Base-by-base conservation (phyloP, 2,797 vertebrate genomes). In the Esox masquinongy region DNA sequence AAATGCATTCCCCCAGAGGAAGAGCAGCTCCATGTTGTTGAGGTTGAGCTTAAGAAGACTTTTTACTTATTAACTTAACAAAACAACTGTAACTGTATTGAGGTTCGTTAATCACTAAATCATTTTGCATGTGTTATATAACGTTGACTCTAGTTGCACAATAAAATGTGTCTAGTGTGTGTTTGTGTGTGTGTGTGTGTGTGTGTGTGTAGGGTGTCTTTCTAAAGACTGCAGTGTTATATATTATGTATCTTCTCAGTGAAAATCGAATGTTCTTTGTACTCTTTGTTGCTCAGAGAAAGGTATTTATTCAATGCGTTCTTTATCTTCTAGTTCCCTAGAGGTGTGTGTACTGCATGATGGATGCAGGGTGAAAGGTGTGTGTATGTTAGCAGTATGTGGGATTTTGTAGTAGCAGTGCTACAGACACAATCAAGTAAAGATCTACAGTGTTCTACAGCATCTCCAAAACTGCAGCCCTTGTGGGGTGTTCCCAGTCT, bases 311-410 rank as follows among this genome's bases (percentile, higher is more conserved):
- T 29, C 17, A 56, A 34, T 68, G 66, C 8, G 34, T 43, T n/a
- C 31, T 68, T 5, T 36, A 29, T 9, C 15, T 68, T 12, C 12
- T 15, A 16, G 26, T 6, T 29, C 24, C 29, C 3, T 15, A 15
- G 14, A 47, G 36, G 43, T 51, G 69, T 70, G 69, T 70, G 67
- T 69, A 43, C 39, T 43, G 39, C 39, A 14, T 47, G 68, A 70
- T 70, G 24, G 19, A 8, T 67, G 63, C 14, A 15, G 22, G 29
- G 43, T 19, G 16, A 26, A 31, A 47, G 36, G 47, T 67, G 63
- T 29, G 73, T 50, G 36, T 47, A 7, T 51, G 50, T 68, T 47
- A 68, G 47, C 43, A 36, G 11, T n/a, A 26, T 51, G 26, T 7
- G 14, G 29, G 19, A 26, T 19, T 49, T 31, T 22, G n/a, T 59